phyloP scores from a whole-genome alignment of 2,797 vertebrate genomes.

The Stomatorhinus walkeri region DNA sequence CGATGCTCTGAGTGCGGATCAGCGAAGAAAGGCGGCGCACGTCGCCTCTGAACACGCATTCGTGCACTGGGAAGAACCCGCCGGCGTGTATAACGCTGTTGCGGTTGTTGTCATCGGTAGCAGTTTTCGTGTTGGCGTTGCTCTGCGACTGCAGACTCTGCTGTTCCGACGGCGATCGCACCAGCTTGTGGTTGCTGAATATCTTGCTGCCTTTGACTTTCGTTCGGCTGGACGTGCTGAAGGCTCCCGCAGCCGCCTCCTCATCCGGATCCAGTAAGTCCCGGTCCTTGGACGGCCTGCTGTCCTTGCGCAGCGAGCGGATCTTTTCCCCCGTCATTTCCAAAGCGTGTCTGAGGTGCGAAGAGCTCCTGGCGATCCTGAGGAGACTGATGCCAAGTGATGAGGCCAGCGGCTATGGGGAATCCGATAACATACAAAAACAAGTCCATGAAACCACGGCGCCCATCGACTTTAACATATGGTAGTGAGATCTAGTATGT shows the following conservation, averaged over 20 bases:
- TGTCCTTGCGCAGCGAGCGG: constrained; percentile 85
- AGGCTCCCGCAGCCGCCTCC: constrained; percentile 75
- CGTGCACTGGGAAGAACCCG: constrained; percentile 83
- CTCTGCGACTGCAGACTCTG: constrained; percentile 52
- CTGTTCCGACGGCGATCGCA: constrained; percentile 56
- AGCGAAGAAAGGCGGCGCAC: constrained; percentile 86
- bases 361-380: constrained; percentile 55
- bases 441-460: constrained; percentile 53
- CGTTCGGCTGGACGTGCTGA: constrained; percentile 59
- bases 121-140: constrained; percentile 58
- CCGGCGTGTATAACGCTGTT: constrained; percentile 55
- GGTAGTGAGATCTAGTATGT: not conserved
- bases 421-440: constrained; percentile 32
- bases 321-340: constrained; percentile 95
- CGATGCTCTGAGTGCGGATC: constrained; percentile 90
- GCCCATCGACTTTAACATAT: constrained; percentile 19
- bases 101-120: constrained; percentile 62
- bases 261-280: constrained; percentile 81
- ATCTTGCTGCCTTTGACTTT: constrained; percentile 70
- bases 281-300: constrained; percentile 81
- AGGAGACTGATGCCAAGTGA: constrained; percentile 47
- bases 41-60: constrained; percentile 91
- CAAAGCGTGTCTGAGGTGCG: constrained; percentile 39
- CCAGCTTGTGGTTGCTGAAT: constrained; percentile 72
- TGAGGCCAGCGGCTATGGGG: constrained; percentile 31